phyloP scores from a whole-genome alignment of 2,113 vertebrate species.

The Seriola dumerili region DNA sequence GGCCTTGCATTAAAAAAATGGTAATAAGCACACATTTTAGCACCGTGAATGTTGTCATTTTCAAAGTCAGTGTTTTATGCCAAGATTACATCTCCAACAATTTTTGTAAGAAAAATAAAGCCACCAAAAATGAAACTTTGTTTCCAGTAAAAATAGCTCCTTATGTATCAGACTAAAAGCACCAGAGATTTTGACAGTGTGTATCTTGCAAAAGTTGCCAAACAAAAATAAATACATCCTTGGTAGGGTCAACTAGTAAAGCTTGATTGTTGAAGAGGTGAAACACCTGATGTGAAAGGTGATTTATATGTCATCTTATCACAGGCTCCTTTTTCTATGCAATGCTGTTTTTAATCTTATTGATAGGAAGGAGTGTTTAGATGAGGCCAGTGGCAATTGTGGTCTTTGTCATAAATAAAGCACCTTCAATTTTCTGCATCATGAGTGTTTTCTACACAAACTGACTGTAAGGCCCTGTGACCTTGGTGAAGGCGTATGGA shows the following conservation, averaged over 20 bases:
- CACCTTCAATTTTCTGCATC: slow-evolving; percentile 73
- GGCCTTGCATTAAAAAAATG: slow-evolving; percentile 84
- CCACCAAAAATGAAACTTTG: slow-evolving; percentile 80
- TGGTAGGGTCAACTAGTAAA: slow-evolving; percentile 79
- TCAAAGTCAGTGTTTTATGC: slow-evolving; percentile 90
- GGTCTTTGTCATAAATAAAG: slow-evolving; percentile 67
- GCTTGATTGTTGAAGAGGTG: slow-evolving; percentile 86
- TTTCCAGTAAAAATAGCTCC: slow-evolving; percentile 90
- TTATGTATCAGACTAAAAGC: slow-evolving; percentile 89
- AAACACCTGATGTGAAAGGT: slow-evolving; percentile 76
- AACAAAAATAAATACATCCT: slow-evolving; percentile 86
- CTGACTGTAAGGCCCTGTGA: slow-evolving; percentile 97
- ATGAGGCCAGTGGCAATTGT: slow-evolving; percentile 61
- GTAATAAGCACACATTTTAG: slow-evolving; percentile 88
- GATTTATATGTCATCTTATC: slow-evolving; percentile 56
- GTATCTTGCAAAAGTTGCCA: slow-evolving; percentile 76
- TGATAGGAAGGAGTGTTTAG: slow-evolving; percentile 46
- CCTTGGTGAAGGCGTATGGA: slow-evolving; percentile 97
- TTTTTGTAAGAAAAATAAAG: slow-evolving; percentile 83
- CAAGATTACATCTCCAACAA: slow-evolving; percentile 68
- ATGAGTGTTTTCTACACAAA: slow-evolving; percentile 85
- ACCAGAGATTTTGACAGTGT: slow-evolving; percentile 89
- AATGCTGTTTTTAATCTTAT: slow-evolving; percentile 18
- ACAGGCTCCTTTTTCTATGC: slow-evolving; percentile 40
- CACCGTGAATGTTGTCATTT: slow-evolving; percentile 91